Base-by-base conservation (phyloP, 2,888 invertebrate species). In the Cartodere bifasciata region DNA sequence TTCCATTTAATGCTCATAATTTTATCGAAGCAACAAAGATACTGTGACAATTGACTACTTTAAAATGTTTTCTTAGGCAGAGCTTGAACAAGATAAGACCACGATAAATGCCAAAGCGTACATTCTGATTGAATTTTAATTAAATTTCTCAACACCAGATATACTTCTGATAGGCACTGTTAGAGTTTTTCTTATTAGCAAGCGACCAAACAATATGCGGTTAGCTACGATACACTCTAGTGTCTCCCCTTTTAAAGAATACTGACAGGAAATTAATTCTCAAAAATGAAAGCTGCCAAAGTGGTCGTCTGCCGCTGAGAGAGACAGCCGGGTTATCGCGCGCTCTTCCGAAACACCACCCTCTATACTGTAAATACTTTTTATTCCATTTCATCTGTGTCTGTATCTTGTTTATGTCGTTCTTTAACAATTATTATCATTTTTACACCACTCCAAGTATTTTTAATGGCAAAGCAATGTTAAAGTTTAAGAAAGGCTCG, bases 241-340 rank as follows among this genome's bases (percentile, higher is more conserved):
- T 39, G 37, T 23, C 28, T 34, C 56, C 57, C 56, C 52, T 57
- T 51, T 58, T 60, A 59, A 60, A 60, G 59, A 62, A 60, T 59
- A 49, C 58, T 48, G 56, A 57, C 62, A 61, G 62, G 62, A 62
- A 62, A 62, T 62, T 62, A 62, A 60, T 60, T 61, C 55, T 58
- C 58, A 59, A 62, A 62, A 62, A 60, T 58, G 60, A 60, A 60
- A 58, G 58, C 57, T 55, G 54, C 52, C 55, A 53, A 52, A 51
- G 53, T 53, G 50, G 54, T 47, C 53, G 41, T 48, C 48, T 49
- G n/a, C n/a, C 45, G 48, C 46, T 48, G 49, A 52, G 27, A 22
- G 36, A 41, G 36, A 32, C 20, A 43, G 42, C 46, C 46, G 53
- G 52, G 51, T 52, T 53, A 52, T 52, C 52, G 51, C 37, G 47